phyloP scores from a whole-genome alignment of 2,797 vertebrate species.

The Propithecus perrieri region DNA sequence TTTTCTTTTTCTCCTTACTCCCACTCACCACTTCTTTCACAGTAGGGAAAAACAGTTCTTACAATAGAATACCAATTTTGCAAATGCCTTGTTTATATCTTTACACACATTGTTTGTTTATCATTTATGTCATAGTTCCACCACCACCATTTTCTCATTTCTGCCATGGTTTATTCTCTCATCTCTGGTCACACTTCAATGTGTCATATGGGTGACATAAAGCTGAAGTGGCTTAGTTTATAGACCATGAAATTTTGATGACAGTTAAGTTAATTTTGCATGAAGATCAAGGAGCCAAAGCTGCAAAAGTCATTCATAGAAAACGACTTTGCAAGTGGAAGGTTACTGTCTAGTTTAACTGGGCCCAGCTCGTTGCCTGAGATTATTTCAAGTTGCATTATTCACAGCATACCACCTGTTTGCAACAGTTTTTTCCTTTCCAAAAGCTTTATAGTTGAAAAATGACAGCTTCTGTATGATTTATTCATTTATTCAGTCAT shows the following conservation, averaged over 20 bases:
- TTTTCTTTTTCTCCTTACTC: constrained; percentile 29
- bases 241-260: constrained; percentile 87
- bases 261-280: constrained; percentile 88
- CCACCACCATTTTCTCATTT: constrained; percentile 69
- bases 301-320: constrained; percentile 84
- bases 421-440: constrained; percentile 77
- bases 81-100: constrained; percentile 29
- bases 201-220: constrained; percentile 82
- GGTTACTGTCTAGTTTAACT: constrained; percentile 77
- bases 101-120: constrained; percentile 64
- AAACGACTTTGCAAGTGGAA: constrained; percentile 78
- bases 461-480: constrained; percentile 61
- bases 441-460: constrained; percentile 64
- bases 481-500: constrained; percentile 53
- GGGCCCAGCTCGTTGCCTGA: constrained; percentile 65
- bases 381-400: constrained; percentile 80
- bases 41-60: background rate
- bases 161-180: constrained; percentile 75
- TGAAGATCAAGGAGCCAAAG: constrained; percentile 86
- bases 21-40: background rate
- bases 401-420: constrained; percentile 67
- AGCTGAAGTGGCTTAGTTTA: constrained; percentile 84
- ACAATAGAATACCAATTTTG: constrained; percentile 51
- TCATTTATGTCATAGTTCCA: constrained; percentile 46
- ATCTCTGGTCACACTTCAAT: constrained; percentile 80